Evolutionary conservation across 2,797 vertebrate genomes (phyloP), one percentile per base, ranked within the genome.

Genomic region (Sebastes trivittatus): DNA sequence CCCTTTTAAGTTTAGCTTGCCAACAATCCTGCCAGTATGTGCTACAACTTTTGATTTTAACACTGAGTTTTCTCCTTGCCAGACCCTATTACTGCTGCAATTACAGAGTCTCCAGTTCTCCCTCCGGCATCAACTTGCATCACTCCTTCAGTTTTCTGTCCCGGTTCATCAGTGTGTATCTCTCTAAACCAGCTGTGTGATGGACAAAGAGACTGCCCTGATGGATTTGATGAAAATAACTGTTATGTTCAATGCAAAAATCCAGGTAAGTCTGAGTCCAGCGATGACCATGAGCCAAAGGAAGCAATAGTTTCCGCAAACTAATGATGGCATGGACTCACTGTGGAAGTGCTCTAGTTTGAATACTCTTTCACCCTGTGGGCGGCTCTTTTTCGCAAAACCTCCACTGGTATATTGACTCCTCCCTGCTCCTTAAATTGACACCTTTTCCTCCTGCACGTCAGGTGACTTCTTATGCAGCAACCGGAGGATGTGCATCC

Each of bases 221-320:
- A 96, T 92, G 96, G 96, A 22, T 95, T 85, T 0, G 98, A 98
- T 0, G 98, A 99, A 74, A 81, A 61, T 3, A 11, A 23, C 36
- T 95, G 94, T 78, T 14, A 87, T 2, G 18, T 77, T n/a, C 22
- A 77, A 11, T 95, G 95, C 85, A 30, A 80, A 78, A 87, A 86
- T 55, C 63, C 60, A 55, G 94, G 97, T 84, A 89, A 94, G 82
- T 52, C 13, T 3, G 13, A 60, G 4, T 52, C 7, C 20, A 30
- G 11, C 4, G 8, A 8, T 4, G 1, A 30, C 8, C 5, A 14
- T 3, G 0, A 58, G 2, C 7, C 22, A 46, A n/a, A 22, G 5
- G 3, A 62, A 2, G 9, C 11, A 18, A 3, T 32, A 55, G 10
- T 32, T 9, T 29, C 20, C 2, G 5, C 20, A 30, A 42, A 11